These are phyloP conservation scores for Drosophila trapezifrons DNA, from an alignment of 1,140 invertebrate species.

Conservation along the genomic window DNA sequence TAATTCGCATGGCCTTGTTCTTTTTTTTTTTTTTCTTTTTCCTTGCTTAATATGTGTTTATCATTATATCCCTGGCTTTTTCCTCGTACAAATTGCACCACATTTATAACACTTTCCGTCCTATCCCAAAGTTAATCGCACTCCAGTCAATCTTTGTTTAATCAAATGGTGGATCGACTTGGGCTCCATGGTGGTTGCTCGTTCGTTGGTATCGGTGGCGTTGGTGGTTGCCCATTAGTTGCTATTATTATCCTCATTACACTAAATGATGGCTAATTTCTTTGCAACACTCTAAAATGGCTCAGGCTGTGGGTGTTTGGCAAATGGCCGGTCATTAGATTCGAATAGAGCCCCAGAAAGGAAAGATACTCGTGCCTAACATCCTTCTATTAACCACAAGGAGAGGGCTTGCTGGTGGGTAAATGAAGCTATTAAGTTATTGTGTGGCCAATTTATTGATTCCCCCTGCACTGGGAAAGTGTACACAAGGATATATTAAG, in stretches of 20 bases:
- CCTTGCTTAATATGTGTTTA: constrained; percentile 58
- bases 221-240: constrained; percentile 59
- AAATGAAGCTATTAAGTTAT: constrained; percentile 30
- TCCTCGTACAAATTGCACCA: constrained; percentile 54
- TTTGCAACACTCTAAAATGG: constrained; percentile 79
- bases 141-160: constrained; percentile 78
- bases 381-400: constrained; percentile 17
- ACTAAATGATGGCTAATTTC: constrained; percentile 78
- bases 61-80: constrained; percentile 42
- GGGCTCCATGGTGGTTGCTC: constrained; percentile 9
- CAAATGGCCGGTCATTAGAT: constrained; percentile 71
- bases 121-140: constrained; percentile 59
- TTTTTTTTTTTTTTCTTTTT: constrained; percentile 26
- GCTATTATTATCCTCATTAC: constrained; percentile 78
- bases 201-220: not conserved
- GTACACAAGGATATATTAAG: not conserved
- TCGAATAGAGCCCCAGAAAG: constrained; percentile 4
- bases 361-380: constrained; percentile 14
- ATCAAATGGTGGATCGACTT: constrained; percentile 51
- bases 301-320: constrained; percentile 51
- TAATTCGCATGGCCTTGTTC: constrained; percentile 55
- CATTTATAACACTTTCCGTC: constrained; percentile 74
- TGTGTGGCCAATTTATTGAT: constrained; percentile 37
- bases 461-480: not conserved
- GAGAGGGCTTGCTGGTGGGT: constrained; percentile 2